A percentile compares a stretch with the other conserved stretches of the same genome.
Evolutionary conservation across 2,797 vertebrate genomes (phyloP).

Genomic region (Hylomyscus alleni): DNA sequence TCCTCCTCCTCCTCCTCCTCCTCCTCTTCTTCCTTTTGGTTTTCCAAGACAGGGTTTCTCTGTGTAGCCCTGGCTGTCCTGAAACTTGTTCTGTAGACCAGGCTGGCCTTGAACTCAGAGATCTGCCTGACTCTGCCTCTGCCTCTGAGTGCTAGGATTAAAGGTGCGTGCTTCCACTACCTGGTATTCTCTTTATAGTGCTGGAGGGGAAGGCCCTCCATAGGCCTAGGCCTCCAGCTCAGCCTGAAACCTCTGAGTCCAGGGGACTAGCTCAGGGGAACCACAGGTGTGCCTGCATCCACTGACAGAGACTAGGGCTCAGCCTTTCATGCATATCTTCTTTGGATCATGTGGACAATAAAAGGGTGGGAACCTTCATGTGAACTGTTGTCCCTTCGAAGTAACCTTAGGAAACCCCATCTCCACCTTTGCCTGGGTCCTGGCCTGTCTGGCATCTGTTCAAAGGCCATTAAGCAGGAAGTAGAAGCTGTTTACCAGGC

Average conservation of each 20-base stretch:
- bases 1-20: too few species aligned
- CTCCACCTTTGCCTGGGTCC: slow-evolving; percentile 27
- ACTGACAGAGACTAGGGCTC: not conserved
- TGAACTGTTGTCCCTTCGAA: not conserved
- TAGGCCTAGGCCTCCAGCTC: not conserved
- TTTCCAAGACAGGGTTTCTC: not conserved
- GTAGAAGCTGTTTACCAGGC: slow-evolving; percentile 60
- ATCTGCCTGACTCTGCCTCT: not conserved
- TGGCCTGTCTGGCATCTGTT: slow-evolving; percentile 22
- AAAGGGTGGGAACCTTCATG: not conserved
- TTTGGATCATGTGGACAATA: not conserved
- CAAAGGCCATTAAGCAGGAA: slow-evolving; percentile 70
- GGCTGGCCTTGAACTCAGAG: not conserved
- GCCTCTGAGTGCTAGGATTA: not conserved
- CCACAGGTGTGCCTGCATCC: not conserved
- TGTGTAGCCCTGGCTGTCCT: not conserved
- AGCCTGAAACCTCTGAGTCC: not conserved
- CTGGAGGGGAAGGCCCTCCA: not conserved
- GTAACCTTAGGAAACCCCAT: not conserved
- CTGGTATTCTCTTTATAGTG: not conserved
- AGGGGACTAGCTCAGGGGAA: not conserved
- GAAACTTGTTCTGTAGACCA: not conserved
- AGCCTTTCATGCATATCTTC: not conserved
- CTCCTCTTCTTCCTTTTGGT: not conserved
- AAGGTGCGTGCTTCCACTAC: not conserved